phyloP scores from a whole-genome alignment of 1,140 invertebrate species.

The Spodoptera litura region DNA sequence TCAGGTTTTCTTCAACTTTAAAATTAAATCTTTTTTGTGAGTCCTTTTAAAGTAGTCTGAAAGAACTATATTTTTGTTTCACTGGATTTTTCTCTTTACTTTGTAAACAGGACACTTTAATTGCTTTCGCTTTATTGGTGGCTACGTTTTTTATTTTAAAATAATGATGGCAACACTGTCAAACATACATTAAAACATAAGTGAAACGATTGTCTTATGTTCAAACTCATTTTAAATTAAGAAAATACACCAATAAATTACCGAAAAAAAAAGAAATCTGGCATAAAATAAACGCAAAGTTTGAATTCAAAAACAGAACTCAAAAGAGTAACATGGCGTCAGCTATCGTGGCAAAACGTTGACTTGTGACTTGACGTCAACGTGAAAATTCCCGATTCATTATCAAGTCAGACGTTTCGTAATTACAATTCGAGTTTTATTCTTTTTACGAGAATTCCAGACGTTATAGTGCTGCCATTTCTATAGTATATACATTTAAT shows the following conservation, averaged over 20 bases:
- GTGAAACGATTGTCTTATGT: no score
- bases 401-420: background rate
- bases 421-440: constrained; percentile 36
- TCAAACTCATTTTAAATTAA: no score
- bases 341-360: background rate
- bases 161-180: no score
- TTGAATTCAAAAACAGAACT: constrained; percentile 2
- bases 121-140: background rate
- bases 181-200: no score
- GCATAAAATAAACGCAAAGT: no score
- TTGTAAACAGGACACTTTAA: background rate
- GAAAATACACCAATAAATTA: no score
- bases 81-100: background rate
- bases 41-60: constrained; percentile 7
- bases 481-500: constrained; percentile 30
- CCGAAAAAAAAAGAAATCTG: background rate
- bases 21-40: constrained; percentile 40
- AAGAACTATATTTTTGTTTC: constrained; percentile 3
- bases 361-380: background rate
- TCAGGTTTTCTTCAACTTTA: constrained; percentile 39
- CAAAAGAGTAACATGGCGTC: background rate
- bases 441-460: constrained; percentile 30
- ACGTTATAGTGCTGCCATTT: constrained; percentile 4
- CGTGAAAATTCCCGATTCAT: constrained; percentile 15
- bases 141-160: background rate